A percentile compares a stretch with the other conserved stretches of the same genome.
Evolutionary conservation across 2,113 vertebrate species (phyloP).

Genomic region (Rhabdornis inornatus): DNA sequence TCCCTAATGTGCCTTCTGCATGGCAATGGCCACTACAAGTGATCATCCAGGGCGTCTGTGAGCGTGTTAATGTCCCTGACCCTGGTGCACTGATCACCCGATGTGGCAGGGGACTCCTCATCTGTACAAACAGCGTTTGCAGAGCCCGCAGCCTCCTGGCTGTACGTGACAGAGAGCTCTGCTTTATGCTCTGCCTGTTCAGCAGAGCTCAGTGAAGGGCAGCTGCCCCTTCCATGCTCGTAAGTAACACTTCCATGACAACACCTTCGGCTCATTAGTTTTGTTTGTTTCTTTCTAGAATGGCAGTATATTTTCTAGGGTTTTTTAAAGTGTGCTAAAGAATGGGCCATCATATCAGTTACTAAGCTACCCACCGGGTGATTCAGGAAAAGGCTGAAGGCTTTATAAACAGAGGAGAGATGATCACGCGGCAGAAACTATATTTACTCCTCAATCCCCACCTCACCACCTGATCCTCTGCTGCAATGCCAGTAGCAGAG

Average conservation of each 20-base stretch:
- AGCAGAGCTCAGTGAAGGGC: neutral
- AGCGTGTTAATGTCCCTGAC: neutral
- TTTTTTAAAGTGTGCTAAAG: neutral
- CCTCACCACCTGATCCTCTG: neutral
- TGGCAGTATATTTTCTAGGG: neutral
- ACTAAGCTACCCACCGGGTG: neutral
- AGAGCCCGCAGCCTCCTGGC: neutral
- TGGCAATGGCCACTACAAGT: neutral
- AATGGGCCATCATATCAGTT: neutral
- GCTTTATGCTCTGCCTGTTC: neutral
- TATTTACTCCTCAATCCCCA: conserved; percentile 23
- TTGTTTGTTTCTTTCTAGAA: conserved; percentile 9
- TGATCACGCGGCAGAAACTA: neutral
- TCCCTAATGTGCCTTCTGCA: neutral
- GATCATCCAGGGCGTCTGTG: neutral
- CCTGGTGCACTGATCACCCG: neutral
- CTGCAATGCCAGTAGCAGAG: neutral
- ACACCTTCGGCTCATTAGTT: conserved; percentile 10
- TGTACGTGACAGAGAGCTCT: neutral
- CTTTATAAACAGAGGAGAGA: conserved; percentile 28
- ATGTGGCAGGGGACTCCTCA: neutral
- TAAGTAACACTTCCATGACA: conserved; percentile 23
- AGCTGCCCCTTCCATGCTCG: neutral
- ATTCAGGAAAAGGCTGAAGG: neutral
- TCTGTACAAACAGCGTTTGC: neutral